These are phyloP conservation scores for Spicauda simplicius DNA, from an alignment of 2,888 invertebrate species.

Conservation along the genomic window DNA sequence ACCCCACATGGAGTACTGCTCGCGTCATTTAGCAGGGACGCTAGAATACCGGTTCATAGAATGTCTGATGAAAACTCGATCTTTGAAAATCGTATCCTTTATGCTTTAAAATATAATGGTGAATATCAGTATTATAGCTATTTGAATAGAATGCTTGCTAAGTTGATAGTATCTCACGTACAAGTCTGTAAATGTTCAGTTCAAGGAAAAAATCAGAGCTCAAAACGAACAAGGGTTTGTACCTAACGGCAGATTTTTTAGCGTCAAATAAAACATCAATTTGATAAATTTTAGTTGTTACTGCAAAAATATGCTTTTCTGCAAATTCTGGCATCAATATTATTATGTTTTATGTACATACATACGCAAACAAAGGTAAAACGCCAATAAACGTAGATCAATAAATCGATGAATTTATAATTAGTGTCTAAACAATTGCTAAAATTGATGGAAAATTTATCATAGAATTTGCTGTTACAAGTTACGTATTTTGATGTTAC, in stretches of 20 bases:
- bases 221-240: constrained; percentile 50
- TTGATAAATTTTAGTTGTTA: too few species aligned
- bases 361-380: neutral
- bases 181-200: constrained; percentile 41
- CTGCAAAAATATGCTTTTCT: neutral
- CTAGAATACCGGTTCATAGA: too few species aligned
- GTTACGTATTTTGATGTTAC: constrained; percentile 18
- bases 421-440: neutral
- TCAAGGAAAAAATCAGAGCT: constrained; percentile 50
- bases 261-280: too few species aligned
- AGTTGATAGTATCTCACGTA: neutral
- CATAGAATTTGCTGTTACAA: constrained; percentile 1
- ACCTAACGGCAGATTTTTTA: constrained; percentile 53
- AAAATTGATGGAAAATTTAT: neutral
- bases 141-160: neutral
- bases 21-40: too few species aligned
- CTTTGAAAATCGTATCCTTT: too few species aligned
- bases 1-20: too few species aligned
- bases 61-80: too few species aligned
- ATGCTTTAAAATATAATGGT: too few species aligned
- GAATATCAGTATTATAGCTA: neutral
- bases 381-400: neutral
- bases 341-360: neutral
- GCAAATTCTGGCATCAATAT: neutral
- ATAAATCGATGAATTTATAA: neutral